Evolutionary conservation across 1,140 invertebrate species (phyloP).

Genomic region (Drosophila jambulina): DNA sequence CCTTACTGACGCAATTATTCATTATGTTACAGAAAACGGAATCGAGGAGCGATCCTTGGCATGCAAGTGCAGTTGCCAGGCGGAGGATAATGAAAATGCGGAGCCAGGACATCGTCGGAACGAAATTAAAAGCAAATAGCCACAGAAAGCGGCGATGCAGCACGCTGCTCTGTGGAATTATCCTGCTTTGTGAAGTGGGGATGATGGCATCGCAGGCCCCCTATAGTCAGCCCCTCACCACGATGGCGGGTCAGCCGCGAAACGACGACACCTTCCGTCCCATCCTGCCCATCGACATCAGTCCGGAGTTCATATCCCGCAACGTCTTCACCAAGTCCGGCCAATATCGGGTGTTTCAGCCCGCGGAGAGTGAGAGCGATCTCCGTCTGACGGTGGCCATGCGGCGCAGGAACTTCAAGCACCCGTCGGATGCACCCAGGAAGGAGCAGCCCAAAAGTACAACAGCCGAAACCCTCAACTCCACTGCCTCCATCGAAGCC

Average conservation of each 20-base stretch:
- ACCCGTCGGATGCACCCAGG: conserved; percentile 8
- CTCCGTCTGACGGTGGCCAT: conserved; percentile 64
- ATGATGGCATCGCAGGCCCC: conserved; percentile 6
- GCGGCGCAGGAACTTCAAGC: conserved; percentile 61
- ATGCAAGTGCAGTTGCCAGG: conserved; percentile 58
- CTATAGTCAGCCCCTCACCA: conserved; percentile 74
- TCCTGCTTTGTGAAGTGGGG: conserved; percentile 50
- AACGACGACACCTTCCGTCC: conserved; percentile 74
- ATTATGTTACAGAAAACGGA: conserved; percentile 43
- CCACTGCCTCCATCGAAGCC: conserved; percentile 31
- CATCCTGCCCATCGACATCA: conserved; percentile 74
- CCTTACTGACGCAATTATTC: conserved; percentile 34
- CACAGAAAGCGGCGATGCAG: conserved; percentile 69
- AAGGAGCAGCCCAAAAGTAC: conserved; percentile 15
- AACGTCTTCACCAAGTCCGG: conserved; percentile 81
- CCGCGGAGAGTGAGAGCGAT: conserved; percentile 72
- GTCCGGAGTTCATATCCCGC: conserved; percentile 78
- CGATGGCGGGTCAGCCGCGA: conserved; percentile 58
- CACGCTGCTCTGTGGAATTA: conserved; percentile 26
- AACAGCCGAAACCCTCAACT: conserved; percentile 1
- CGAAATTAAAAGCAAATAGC: conserved; percentile 75
- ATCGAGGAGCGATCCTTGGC: conserved; percentile 32
- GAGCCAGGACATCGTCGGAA: conserved; percentile 43
- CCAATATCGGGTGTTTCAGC: conserved; percentile 79
- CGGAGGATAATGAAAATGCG: conserved; percentile 64